These are phyloP conservation scores for Heliconius hortense DNA, from an alignment of 2,888 invertebrate genomes.

Conservation along the genomic window DNA sequence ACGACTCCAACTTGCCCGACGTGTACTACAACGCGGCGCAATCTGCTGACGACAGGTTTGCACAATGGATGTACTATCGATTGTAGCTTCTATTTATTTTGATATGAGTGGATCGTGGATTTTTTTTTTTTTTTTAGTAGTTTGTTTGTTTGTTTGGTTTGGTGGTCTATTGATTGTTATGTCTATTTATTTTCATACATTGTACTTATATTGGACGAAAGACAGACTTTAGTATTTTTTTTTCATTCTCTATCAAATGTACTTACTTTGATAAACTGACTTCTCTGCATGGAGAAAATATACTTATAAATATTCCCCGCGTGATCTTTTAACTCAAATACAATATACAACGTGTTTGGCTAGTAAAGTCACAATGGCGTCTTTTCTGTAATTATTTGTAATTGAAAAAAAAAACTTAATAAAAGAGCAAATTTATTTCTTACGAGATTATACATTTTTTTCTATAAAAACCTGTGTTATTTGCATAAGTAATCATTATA, in stretches of 20 bases:
- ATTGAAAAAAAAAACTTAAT: no score
- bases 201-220: not conserved
- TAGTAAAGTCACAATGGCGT: no score
- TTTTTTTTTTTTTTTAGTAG: not conserved
- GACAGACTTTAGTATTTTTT: not conserved
- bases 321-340: no score
- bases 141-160: not conserved
- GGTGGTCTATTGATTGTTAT: not conserved
- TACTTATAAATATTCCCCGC: no score
- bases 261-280: no score
- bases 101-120: not conserved
- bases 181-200: not conserved
- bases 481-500: not conserved
- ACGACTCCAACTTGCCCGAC: slow-evolving; percentile 72
- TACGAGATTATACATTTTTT: no score
- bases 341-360: no score
- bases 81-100: slow-evolving; percentile 7
- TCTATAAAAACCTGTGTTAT: not conserved
- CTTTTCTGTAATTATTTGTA: no score
- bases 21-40: slow-evolving; percentile 74
- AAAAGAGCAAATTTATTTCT: no score
- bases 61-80: slow-evolving; percentile 4
- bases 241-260: no score
- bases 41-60: slow-evolving; percentile 65
- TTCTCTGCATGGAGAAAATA: no score